These are phyloP conservation scores for Telenomus remus DNA, from an alignment of 1,140 invertebrate species.

Conservation along the genomic window DNA sequence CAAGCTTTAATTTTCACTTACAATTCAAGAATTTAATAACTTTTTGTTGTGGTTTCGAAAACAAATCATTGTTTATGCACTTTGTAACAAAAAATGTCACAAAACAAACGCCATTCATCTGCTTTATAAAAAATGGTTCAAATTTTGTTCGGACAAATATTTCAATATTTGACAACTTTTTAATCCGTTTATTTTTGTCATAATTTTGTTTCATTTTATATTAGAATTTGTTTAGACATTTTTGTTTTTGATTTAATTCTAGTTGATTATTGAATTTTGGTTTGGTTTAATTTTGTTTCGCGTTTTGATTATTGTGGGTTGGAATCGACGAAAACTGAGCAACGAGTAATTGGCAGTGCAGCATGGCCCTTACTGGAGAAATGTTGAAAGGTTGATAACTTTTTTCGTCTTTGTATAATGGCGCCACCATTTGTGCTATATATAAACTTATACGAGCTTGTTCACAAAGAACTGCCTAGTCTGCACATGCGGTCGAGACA, in stretches of 20 bases:
- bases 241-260: too few relatives aligned
- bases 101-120: not conserved
- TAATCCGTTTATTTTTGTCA: too few relatives aligned
- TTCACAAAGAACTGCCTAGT: conserved; percentile 43
- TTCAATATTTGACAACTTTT: too few relatives aligned
- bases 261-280: too few relatives aligned
- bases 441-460: conserved; percentile 64
- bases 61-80: conserved; percentile 22
- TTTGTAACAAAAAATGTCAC: not conserved
- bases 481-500: conserved; percentile 32
- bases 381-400: too few relatives aligned
- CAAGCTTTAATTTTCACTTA: conserved; percentile 44
- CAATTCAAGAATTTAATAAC: conserved; percentile 23
- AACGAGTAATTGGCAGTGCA: not conserved
- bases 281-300: too few relatives aligned
- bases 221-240: too few relatives aligned
- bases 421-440: conserved; percentile 60
- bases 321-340: too few relatives aligned
- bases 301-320: too few relatives aligned
- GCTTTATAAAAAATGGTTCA: not conserved
- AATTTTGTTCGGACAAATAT: too few relatives aligned
- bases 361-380: conserved; percentile 1
- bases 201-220: too few relatives aligned
- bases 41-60: conserved; percentile 10
- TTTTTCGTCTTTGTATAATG: conserved; percentile 15